Evolutionary conservation across 2,797 vertebrate genomes (phyloP).

Genomic region (Chiroxiphia lanceolata): DNA sequence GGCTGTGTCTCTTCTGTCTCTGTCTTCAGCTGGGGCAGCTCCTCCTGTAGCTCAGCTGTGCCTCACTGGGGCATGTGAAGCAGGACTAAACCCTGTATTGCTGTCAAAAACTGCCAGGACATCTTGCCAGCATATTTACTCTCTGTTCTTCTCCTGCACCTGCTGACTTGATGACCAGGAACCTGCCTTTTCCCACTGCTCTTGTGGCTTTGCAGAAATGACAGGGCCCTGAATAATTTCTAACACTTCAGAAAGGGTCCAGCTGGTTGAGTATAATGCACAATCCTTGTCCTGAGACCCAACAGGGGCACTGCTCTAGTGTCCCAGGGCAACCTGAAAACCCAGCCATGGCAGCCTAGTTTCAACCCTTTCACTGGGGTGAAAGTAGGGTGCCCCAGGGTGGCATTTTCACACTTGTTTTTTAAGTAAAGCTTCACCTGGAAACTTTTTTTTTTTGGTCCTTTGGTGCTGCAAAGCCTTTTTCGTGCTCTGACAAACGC

Average conservation of each 20-base stretch:
- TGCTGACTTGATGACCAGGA: not conserved
- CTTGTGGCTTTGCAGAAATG: not conserved
- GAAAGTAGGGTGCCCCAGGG: not conserved
- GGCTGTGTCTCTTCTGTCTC: not conserved
- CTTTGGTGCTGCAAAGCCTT: not conserved
- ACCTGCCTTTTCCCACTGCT: not conserved
- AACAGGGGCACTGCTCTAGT: not conserved
- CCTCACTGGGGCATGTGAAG: not conserved
- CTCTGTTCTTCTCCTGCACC: not conserved
- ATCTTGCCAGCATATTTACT: not conserved
- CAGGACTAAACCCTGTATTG: not conserved
- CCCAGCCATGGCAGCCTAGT: rapidly evolving
- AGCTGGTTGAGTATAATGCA: rapidly evolving
- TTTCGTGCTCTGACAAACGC: not conserved
- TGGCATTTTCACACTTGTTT: not conserved
- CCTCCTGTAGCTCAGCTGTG: not conserved
- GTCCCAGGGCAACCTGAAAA: not conserved
- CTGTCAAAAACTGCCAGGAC: not conserved
- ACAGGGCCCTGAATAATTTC: not conserved
- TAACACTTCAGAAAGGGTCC: not conserved
- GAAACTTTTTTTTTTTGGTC: not conserved
- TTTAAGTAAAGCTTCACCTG: not conserved
- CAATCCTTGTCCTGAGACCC: not conserved
- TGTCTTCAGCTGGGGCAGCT: not conserved
- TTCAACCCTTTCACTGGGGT: not conserved